phyloP scores from a whole-genome alignment of 2,797 vertebrate species.

The Lepus townsendii region DNA sequence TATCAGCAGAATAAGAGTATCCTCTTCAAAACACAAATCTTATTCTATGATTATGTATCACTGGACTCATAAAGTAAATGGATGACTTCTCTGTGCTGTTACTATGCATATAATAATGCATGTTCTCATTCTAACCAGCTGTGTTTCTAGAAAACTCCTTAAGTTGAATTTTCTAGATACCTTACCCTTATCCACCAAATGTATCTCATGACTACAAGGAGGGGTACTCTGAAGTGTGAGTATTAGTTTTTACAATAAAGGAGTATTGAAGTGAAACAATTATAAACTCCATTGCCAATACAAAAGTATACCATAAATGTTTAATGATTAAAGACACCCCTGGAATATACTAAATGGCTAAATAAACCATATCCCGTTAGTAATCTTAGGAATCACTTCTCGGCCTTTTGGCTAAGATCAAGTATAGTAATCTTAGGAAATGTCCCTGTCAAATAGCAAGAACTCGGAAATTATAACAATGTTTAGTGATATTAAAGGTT shows the following conservation, averaged over 20 bases:
- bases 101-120: not conserved
- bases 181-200: not conserved
- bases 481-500: constrained; percentile 34
- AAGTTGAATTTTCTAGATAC: constrained; percentile 4
- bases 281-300: not conserved
- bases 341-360: constrained; percentile 47
- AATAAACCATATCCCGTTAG: constrained; percentile 21
- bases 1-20: not conserved
- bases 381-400: too few species aligned
- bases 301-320: constrained; percentile 21
- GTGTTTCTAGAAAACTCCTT: constrained; percentile 13
- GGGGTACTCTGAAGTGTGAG: not conserved
- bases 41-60: not conserved
- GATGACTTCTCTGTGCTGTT: not conserved
- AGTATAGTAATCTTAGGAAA: not conserved
- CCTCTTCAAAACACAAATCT: constrained; percentile 27
- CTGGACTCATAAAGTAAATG: constrained; percentile 1
- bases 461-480: not conserved
- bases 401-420: too few species aligned
- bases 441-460: constrained; percentile 47
- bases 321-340: constrained; percentile 41
- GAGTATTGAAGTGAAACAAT: constrained; percentile 43
- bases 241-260: constrained; percentile 31
- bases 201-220: not conserved
- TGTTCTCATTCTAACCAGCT: constrained; percentile 17